A percentile compares a stretch with the other conserved stretches of the same genome.
These are phyloP conservation scores for Corythornis leucogaster DNA, from an alignment of 2,797 vertebrate species.

Conservation along the genomic window DNA sequence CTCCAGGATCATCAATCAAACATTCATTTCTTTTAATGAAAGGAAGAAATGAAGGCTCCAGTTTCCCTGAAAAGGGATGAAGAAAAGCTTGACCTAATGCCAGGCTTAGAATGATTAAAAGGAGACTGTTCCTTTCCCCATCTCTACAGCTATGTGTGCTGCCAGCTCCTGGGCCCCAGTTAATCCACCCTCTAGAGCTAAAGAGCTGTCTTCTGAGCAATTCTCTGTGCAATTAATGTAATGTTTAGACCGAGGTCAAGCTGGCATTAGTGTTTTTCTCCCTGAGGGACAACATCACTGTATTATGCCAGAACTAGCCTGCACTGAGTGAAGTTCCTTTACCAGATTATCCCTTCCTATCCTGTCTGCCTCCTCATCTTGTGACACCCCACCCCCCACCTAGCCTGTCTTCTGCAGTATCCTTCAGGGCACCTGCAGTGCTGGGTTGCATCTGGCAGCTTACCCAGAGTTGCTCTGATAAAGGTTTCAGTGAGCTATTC, in stretches of 20 bases:
- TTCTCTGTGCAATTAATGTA: neutral
- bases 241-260: neutral
- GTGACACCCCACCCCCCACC: neutral
- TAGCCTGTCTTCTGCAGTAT: neutral
- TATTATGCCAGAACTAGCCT: neutral
- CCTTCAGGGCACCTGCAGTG: neutral
- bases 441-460: neutral
- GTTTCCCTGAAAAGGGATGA: conserved; percentile 14
- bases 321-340: neutral
- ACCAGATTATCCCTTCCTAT: neutral
- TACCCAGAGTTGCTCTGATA: neutral
- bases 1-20: conserved; percentile 27
- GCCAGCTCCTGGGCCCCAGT: neutral
- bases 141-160: neutral
- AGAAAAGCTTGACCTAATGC: conserved; percentile 20
- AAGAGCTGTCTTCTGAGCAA: neutral
- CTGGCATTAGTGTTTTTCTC: neutral
- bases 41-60: neutral
- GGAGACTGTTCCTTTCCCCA: neutral
- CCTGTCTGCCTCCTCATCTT: neutral
- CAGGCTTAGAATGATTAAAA: conserved; percentile 8
- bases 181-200: neutral
- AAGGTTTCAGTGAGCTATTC: neutral
- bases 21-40: conserved; percentile 33
- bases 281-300: neutral